phyloP scores from a whole-genome alignment of 1,140 invertebrate genomes.

The Caenorhabditis inopinata region DNA sequence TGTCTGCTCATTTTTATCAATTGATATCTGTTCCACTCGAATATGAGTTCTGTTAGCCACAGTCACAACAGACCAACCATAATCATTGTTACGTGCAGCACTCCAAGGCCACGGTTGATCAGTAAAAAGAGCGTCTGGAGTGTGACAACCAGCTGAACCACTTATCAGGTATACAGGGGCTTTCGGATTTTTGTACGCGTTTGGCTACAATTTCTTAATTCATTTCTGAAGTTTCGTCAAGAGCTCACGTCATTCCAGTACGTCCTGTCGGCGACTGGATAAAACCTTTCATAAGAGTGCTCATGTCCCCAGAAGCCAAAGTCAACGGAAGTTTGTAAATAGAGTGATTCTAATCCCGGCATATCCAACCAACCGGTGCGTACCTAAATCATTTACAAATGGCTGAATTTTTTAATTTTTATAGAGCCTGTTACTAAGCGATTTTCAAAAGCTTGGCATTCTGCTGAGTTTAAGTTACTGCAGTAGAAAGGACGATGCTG shows the following conservation, averaged over 20 bases:
- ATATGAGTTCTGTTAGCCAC: constrained; percentile 82
- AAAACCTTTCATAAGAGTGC: constrained; percentile 89
- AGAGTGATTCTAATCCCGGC: constrained; percentile 77
- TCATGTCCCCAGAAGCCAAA: constrained; percentile 90
- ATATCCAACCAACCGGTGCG: constrained; percentile 55
- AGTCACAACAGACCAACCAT: constrained; percentile 85
- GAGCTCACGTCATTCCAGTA: constrained; percentile 35
- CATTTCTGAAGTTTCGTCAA: constrained; percentile 78
- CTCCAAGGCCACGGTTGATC: constrained; percentile 49
- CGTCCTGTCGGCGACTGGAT: constrained; percentile 67
- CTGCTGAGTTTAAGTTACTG: constrained; percentile 81
- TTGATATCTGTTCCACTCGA: constrained; percentile 88
- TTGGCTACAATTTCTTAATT: constrained; percentile 75
- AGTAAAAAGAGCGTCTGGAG: constrained; percentile 50
- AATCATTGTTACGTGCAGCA: constrained; percentile 75
- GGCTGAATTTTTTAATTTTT: background rate
- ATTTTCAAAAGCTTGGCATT: constrained; percentile 77
- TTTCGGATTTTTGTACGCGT: constrained; percentile 81
- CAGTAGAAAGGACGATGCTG: constrained; percentile 96
- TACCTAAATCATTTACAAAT: constrained; percentile 35
- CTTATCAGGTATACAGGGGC: constrained; percentile 89
- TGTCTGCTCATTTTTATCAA: constrained; percentile 50
- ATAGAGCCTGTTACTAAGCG: constrained; percentile 44
- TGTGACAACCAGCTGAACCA: constrained; percentile 75
- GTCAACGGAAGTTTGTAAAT: constrained; percentile 84